Evolutionary conservation across 2,113 vertebrate species (phyloP).

Genomic region (Cyprinodon brontotheroides): DNA sequence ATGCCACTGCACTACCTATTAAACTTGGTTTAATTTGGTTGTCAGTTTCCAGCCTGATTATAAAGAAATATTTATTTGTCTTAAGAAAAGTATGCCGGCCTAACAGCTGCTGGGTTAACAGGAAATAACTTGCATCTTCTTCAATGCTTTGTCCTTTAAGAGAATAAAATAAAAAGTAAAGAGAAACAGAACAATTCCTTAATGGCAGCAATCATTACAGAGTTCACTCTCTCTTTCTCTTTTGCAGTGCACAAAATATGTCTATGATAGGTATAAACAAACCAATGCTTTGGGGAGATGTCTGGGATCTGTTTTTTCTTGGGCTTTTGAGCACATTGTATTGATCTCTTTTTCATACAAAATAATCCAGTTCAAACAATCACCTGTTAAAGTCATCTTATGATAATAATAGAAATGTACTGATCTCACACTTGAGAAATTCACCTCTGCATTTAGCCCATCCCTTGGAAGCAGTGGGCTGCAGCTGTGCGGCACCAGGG

Average conservation of each 20-base stretch:
- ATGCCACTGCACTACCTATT: slow-evolving; percentile 26
- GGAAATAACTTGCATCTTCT: background rate
- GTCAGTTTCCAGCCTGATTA: slow-evolving; percentile 28
- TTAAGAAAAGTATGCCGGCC: background rate
- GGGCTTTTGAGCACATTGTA: background rate
- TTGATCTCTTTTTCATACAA: background rate
- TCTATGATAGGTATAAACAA: background rate
- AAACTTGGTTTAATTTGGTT: slow-evolving; percentile 35
- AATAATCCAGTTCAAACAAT: background rate
- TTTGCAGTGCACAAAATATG: background rate
- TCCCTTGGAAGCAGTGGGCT: too few relatives aligned
- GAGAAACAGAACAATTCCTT: background rate
- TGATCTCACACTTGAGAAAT: too few relatives aligned
- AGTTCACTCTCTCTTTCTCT: background rate
- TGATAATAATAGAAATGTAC: too few relatives aligned
- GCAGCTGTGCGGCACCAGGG: too few relatives aligned
- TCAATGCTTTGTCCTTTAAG: background rate
- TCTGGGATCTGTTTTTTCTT: background rate
- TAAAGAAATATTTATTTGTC: background rate
- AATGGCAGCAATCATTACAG: background rate
- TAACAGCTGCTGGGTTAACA: background rate
- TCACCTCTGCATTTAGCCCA: too few relatives aligned
- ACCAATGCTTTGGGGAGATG: background rate
- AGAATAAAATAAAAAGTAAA: background rate
- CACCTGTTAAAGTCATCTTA: background rate